These are phyloP conservation scores for Harpalus rubripes DNA, from an alignment of 2,888 invertebrate species.

Conservation along the genomic window DNA sequence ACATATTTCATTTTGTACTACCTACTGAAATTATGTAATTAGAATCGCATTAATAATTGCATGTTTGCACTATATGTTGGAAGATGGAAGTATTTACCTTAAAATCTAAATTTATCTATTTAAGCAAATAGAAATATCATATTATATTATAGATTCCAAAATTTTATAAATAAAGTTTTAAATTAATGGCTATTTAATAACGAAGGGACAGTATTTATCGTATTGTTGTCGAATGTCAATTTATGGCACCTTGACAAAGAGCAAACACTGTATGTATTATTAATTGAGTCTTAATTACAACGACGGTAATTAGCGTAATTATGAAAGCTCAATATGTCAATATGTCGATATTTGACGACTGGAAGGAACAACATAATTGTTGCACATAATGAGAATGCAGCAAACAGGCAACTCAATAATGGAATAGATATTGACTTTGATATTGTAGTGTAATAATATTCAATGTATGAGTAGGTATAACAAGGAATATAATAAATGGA, in stretches of 20 bases:
- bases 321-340: constrained; percentile 12
- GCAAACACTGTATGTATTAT: background rate
- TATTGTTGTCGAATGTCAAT: background rate
- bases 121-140: too few relatives aligned
- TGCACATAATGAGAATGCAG: background rate
- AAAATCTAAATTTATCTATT: too few relatives aligned
- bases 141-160: too few relatives aligned
- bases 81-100: too few relatives aligned
- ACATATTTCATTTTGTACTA: too few relatives aligned
- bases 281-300: background rate
- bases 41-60: too few relatives aligned
- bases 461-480: background rate
- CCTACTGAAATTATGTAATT: too few relatives aligned
- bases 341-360: background rate
- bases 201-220: background rate
- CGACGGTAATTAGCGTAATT: constrained; percentile 3
- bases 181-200: background rate
- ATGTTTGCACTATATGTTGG: too few relatives aligned
- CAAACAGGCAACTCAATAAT: background rate
- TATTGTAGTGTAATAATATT: background rate
- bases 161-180: background rate
- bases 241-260: background rate
- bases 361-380: constrained; percentile 1
- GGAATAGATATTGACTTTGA: constrained; percentile 4
- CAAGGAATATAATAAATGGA: background rate